Base-by-base conservation (phyloP, 2,797 vertebrate species). In the Poecilia gillii region DNA sequence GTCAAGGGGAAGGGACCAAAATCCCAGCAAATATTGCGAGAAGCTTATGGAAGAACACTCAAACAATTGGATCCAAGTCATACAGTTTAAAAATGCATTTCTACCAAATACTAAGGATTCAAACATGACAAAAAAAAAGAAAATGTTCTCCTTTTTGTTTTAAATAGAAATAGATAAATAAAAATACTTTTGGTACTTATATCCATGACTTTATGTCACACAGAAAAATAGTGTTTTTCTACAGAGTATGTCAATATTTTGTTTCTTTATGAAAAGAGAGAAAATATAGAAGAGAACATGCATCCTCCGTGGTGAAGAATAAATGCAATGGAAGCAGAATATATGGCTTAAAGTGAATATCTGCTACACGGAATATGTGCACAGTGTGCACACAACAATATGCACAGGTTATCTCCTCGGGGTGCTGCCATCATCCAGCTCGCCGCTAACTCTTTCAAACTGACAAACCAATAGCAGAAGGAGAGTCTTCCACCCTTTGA, bases 361-460 rank as follows among this genome's bases (percentile, higher is more conserved):
- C 75, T 83, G 75, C 79, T 39, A 28, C 74, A 64, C 6, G 74
- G 59, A 75, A 70, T 28, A 28, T 66, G 57, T 66, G 66, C 72
- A 76, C 62, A 80, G 84, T 79, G 86, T 78, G 82, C 81, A 88
- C 86, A 89, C 72, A 90, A 89, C 28, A 9, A 41, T 53, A 76
- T 49, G 79, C 53, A 76, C 51, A 41, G 62, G 66, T 78, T 81
- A 74, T 77, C 78, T 90, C 94, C 91, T 88, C 51, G 11, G 91
- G 88, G 91, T 86, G 73, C 83, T 78, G 87, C 81, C 80, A 87
- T 79, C 86, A 77, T 87, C 85, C 89, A 84, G 84, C 83, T 72
- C 71, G 51, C 73, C 70, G 76, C 72, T 92, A 90, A 88, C 81
- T 85, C 82, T 89, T 89, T 92, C 80, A 90, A 89, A 85, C 78